Evolutionary conservation across 2,113 vertebrate species (phyloP), one percentile per base, ranked within the genome.

Genomic region (Dasyornis broadbenti): DNA sequence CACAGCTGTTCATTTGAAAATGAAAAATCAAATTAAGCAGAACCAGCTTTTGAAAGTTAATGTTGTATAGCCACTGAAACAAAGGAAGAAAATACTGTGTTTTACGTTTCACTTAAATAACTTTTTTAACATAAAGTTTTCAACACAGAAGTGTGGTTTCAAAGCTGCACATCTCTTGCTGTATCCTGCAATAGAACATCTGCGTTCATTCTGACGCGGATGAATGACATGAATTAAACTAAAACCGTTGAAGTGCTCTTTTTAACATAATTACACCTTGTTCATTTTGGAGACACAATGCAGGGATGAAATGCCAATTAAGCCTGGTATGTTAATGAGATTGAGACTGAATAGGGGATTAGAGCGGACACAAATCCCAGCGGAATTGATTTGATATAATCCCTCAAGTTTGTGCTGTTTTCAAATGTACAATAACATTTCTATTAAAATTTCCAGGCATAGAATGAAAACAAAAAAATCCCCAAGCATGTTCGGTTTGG

Each of bases 1-100:
- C 98, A 98, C 98, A 98, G 98, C 98, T 98, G 98, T 98, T 97
- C 97, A 86, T 97, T 97, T 97, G 96, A 97, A 97, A 98, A 98
- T 96, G 97, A 97, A 97, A 98, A 98, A 97, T 98, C 97, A 97
- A 97, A 98, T 98, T 97, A 97, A 97, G 96, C 97, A 95, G 97
- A 98, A 97, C 95, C 95, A 95, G 98, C 97, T 97, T 98, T 97
- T 98, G 97, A 96, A 97, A 98, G 97, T 96, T 96, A 97, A 96
- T 96, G 97, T 98, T 97, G 96, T 92, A 95, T 80, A 97, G 97
- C 96, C 37, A 92, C 66, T n/a, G 83, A 96, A 89, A 98, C 97
- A 98, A 98, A 98, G 92, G 95, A 53, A 96, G 94, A 86, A 96
- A 97, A 97, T 97, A 97, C 97, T 96, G 95, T 97, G 97, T 49